A percentile compares a stretch with the other conserved stretches of the same genome.
Conservation (phyloP, 2,888 invertebrate species). For the Morinoia aosen region DNA sequence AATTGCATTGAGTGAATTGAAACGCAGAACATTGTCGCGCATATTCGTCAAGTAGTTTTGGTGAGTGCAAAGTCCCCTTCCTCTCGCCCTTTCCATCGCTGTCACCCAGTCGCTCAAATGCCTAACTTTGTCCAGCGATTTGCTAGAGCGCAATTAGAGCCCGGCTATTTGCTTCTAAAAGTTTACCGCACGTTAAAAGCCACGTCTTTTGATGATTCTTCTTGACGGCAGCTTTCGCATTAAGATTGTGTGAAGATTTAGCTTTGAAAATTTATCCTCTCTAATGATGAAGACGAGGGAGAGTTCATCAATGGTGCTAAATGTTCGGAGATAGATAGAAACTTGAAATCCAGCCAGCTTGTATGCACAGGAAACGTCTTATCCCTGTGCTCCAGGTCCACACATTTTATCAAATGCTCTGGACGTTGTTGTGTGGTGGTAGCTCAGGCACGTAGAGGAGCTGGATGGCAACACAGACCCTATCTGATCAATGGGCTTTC, state of each 20-base stretch:
- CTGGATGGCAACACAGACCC: constrained; percentile 38
- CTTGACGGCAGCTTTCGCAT: constrained; percentile 45
- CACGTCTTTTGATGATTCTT: constrained; percentile 48
- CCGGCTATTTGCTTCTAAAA: constrained; percentile 52
- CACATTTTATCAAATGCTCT: not conserved
- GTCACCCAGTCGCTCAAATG: constrained; percentile 42
- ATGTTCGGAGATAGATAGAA: not conserved
- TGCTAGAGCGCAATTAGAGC: constrained; percentile 44
- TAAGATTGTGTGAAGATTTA: constrained; percentile 31
- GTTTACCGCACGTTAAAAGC: constrained; percentile 53
- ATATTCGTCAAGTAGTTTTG: not conserved
- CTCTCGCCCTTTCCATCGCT: constrained; percentile 19
- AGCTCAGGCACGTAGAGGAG: not conserved
- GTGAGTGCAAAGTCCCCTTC: not conserved
- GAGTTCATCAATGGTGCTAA: not conserved
- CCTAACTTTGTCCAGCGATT: constrained; percentile 49
- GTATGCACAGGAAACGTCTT: not conserved
- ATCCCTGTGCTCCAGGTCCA: not conserved
- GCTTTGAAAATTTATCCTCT: not conserved
- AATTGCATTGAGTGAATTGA: not conserved
- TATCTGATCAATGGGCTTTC: constrained; percentile 53
- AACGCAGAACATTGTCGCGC: not conserved
- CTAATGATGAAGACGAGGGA: not conserved
- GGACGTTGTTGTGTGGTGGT: not conserved
- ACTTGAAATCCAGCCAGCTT: not conserved